Evolutionary conservation across 2,797 vertebrate genomes (phyloP).

Genomic region (Erithacus rubecula): DNA sequence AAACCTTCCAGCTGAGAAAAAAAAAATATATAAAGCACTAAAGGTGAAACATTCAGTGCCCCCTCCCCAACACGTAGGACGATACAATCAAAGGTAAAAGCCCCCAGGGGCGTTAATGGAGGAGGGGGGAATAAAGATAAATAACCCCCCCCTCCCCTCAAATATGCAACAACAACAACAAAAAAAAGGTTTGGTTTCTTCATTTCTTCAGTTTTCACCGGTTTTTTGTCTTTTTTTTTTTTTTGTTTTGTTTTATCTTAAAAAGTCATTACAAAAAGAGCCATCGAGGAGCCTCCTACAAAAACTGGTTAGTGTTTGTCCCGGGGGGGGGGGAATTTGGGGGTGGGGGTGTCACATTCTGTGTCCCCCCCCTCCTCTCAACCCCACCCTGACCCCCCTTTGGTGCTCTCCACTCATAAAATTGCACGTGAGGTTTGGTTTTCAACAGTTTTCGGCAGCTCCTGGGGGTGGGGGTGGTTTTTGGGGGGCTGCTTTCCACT

Average conservation of each 20-base stretch:
- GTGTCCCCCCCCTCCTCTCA: background rate
- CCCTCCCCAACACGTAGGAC: background rate
- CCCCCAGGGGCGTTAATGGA: background rate
- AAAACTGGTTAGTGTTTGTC: background rate
- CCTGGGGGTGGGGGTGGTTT: too few relatives aligned
- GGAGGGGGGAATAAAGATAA: background rate
- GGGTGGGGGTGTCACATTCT: background rate
- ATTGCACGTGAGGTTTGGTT: too few relatives aligned
- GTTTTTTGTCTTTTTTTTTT: background rate
- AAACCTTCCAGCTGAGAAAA: background rate
- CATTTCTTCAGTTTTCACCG: background rate
- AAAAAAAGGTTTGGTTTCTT: background rate
- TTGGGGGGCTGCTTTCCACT: too few relatives aligned
- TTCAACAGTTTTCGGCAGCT: too few relatives aligned
- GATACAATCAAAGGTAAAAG: background rate
- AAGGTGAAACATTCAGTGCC: background rate
- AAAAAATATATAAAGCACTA: background rate
- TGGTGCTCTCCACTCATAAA: too few relatives aligned
- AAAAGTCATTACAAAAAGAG: conserved; percentile 9
- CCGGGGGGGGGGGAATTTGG: background rate
- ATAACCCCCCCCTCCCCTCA: background rate
- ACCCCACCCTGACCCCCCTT: too few relatives aligned
- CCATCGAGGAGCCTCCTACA: background rate
- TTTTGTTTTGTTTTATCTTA: background rate
- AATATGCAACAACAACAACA: too few relatives aligned